A percentile compares a stretch with the other conserved stretches of the same genome.
phyloP scores from a whole-genome alignment of 2,113 vertebrate species.

The Heterotilapia buettikoferi region DNA sequence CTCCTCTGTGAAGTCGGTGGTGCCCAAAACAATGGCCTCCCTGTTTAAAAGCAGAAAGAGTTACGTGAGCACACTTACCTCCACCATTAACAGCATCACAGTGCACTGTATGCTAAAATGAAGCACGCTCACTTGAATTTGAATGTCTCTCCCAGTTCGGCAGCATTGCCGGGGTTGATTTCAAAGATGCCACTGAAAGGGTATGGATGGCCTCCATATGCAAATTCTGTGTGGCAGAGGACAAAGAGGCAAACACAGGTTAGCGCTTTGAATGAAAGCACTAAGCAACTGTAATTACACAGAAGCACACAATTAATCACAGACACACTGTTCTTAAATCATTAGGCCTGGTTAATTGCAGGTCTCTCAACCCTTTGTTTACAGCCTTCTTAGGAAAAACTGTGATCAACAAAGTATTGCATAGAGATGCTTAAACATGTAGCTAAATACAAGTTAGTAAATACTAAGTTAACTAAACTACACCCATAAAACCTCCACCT shows the following conservation, averaged over 20 bases:
- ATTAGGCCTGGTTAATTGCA: slow-evolving; percentile 27
- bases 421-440: neutral
- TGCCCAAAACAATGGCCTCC: slow-evolving; percentile 87
- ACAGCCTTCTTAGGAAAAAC: neutral
- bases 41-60: slow-evolving; percentile 49
- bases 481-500: accelerated
- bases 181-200: slow-evolving; percentile 95
- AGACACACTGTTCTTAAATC: neutral
- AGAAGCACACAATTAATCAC: neutral
- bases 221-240: slow-evolving; percentile 78
- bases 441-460: neutral
- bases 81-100: neutral
- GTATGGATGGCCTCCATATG: slow-evolving; percentile 91
- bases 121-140: slow-evolving; percentile 87
- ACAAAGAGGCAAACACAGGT: neutral
- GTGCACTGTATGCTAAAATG: neutral
- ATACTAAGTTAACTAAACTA: neutral
- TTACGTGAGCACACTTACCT: neutral
- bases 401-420: neutral
- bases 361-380: neutral
- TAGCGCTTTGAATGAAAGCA: neutral
- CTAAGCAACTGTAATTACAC: slow-evolving; percentile 16
- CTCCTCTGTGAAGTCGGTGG: slow-evolving; percentile 87
- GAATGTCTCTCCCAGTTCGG: slow-evolving; percentile 91
- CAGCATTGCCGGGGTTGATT: slow-evolving; percentile 86